Conservation (phyloP, 2,113 vertebrate genomes). For the Peucedramus taeniatus region DNA sequence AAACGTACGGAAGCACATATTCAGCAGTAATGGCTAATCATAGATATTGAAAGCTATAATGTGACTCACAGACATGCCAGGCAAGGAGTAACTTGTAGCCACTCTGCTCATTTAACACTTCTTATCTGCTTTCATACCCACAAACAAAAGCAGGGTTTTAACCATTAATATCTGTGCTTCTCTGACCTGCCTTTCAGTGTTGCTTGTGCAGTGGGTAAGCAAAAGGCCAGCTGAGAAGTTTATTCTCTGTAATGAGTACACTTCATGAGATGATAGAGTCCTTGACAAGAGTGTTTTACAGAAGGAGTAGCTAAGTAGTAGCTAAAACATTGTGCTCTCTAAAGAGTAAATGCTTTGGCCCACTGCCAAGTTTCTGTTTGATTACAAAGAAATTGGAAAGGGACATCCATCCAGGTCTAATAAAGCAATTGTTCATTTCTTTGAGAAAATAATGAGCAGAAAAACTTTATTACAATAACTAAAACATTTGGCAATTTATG, state of each 20-base stretch:
- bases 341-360: conserved; percentile 10
- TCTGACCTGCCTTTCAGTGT: background rate
- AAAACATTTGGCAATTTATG: conserved; percentile 12
- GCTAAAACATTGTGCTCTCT: background rate
- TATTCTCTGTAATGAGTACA: background rate
- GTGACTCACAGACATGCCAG: background rate
- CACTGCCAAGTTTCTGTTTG: conserved; percentile 6
- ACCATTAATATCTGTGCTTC: background rate
- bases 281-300: background rate
- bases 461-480: background rate
- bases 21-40: background rate
- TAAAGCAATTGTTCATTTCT: background rate
- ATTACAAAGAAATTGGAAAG: background rate
- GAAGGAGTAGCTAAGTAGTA: background rate
- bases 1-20: background rate
- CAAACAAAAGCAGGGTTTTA: background rate
- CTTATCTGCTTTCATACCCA: background rate
- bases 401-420: background rate
- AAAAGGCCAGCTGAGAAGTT: background rate
- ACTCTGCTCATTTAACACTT: background rate
- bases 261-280: background rate
- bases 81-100: background rate
- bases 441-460: background rate
- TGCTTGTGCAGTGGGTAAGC: background rate
- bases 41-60: background rate